Evolutionary conservation across 1,140 invertebrate species (phyloP).

Genomic region (Artemia franciscana): DNA sequence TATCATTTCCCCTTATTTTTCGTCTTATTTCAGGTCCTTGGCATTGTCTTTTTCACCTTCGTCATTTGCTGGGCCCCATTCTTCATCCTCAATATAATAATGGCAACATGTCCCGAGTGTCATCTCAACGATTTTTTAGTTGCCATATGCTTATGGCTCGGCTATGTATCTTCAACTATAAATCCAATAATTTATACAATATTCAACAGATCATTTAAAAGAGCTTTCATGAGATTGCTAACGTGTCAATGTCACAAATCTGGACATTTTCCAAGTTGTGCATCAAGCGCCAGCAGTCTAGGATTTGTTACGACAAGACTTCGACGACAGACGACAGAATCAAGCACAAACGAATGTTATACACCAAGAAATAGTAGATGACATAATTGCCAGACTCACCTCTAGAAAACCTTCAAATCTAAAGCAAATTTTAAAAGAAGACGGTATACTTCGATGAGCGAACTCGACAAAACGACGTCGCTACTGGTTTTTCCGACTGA

Average conservation of each 20-base stretch:
- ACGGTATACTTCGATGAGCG: no score
- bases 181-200: conserved; percentile 18
- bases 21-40: conserved; percentile 6
- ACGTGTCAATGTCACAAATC: conserved; percentile 3
- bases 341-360: background rate
- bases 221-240: conserved; percentile 13
- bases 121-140: conserved; percentile 12
- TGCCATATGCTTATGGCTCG: conserved; percentile 16
- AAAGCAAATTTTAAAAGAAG: no score
- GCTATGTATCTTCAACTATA: conserved; percentile 18
- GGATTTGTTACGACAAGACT: background rate
- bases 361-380: background rate
- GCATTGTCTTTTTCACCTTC: conserved; percentile 15
- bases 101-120: conserved; percentile 14
- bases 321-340: background rate
- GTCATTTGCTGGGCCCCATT: conserved; percentile 17
- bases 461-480: no score
- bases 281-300: background rate
- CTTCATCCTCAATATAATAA: conserved; percentile 15
- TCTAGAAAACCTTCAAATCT: no score
- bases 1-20: no score
- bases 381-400: no score
- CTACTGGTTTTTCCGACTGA: no score
- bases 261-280: background rate
- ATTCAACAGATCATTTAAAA: conserved; percentile 16